Evolutionary conservation across 2,113 vertebrate genomes (phyloP).

Genomic region (Laticauda laticaudata): DNA sequence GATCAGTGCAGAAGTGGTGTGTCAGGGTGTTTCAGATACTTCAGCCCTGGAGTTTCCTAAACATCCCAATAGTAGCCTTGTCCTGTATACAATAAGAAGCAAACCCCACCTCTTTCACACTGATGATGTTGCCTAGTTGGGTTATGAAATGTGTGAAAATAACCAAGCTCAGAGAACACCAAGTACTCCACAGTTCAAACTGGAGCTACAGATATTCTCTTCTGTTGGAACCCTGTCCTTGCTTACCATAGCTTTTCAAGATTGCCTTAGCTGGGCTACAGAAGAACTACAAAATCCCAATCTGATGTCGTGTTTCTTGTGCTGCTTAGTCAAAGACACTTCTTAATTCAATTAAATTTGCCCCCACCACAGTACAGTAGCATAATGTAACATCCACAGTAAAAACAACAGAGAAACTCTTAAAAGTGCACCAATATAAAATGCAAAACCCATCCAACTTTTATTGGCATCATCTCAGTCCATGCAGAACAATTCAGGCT

Average conservation of each 20-base stretch:
- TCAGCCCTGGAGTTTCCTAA: background rate
- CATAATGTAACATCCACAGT: too few relatives aligned
- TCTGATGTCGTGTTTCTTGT: background rate
- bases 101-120: background rate
- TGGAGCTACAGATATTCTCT: background rate
- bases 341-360: too few relatives aligned
- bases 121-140: background rate
- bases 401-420: too few relatives aligned
- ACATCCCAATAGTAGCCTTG: background rate
- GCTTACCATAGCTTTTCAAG: background rate
- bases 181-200: background rate
- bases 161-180: background rate
- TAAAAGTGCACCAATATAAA: too few relatives aligned
- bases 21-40: background rate
- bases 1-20: background rate
- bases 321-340: background rate
- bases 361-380: too few relatives aligned
- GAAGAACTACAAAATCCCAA: background rate
- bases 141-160: background rate
- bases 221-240: background rate
- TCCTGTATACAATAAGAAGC: background rate
- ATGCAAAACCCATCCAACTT: too few relatives aligned
- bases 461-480: too few relatives aligned
- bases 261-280: background rate
- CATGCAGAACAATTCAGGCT: too few relatives aligned